Conservation (phyloP, 1,140 invertebrate genomes). For the Chionoecetes opilio region DNA sequence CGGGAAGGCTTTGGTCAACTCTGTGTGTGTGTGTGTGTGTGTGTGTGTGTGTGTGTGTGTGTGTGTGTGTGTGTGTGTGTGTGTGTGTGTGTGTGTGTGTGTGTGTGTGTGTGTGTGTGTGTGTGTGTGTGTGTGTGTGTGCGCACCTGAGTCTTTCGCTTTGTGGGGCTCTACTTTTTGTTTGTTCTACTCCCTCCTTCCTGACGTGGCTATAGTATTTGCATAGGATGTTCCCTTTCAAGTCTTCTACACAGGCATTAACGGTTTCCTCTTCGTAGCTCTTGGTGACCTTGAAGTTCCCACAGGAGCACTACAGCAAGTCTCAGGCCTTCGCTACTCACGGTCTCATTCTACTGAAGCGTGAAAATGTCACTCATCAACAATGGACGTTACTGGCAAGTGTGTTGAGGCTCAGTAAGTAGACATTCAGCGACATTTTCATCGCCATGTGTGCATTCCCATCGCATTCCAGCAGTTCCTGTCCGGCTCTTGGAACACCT, state of each 20-base stretch:
- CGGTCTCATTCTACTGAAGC: not conserved
- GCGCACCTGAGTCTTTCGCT: not conserved
- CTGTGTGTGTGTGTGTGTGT: conserved; percentile 44
- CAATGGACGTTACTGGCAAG: not conserved
- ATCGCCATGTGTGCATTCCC: conserved; percentile 54
- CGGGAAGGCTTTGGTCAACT: not conserved
- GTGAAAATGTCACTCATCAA: not conserved
- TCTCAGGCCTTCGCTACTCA: not conserved
- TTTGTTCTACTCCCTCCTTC: not conserved
- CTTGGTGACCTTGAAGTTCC: conserved; percentile 24
- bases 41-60: conserved; percentile 14
- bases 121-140: not conserved
- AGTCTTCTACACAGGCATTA: not conserved
- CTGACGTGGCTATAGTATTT: conserved; percentile 28
- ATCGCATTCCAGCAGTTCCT: conserved; percentile 56
- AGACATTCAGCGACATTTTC: not conserved
- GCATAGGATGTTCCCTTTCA: not conserved
- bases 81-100: conserved; percentile 25
- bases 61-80: conserved; percentile 36
- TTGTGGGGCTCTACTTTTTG: conserved; percentile 28
- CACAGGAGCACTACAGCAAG: not conserved
- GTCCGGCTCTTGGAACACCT: conserved; percentile 32
- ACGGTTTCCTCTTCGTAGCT: not conserved
- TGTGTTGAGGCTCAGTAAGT: not conserved
- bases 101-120: no score